Evolutionary conservation across 2,888 invertebrate species (phyloP).

Genomic region (Minunthozetes semirufus): DNA sequence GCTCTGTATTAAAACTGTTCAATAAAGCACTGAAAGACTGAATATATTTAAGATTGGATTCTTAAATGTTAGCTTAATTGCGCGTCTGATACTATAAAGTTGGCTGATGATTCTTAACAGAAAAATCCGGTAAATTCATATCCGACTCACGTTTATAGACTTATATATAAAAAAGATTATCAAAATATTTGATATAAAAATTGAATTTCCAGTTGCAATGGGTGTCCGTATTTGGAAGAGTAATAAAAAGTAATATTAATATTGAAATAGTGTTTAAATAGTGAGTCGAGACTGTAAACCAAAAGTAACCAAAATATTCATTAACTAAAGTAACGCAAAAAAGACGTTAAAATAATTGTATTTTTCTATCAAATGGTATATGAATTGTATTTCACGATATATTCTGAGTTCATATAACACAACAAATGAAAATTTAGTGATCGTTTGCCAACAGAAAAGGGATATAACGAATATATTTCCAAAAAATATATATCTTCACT

Average conservation of each 20-base stretch:
- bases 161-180: no score
- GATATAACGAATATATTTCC: neutral
- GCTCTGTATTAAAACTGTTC: no score
- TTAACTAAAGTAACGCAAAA: conserved; percentile 25
- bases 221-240: neutral
- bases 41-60: no score
- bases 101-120: no score
- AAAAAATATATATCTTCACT: neutral
- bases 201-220: no score
- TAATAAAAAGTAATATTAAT: neutral
- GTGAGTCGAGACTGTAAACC: neutral
- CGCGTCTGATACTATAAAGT: no score
- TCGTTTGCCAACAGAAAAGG: neutral
- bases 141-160: no score
- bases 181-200: no score
- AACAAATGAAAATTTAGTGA: neutral
- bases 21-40: no score
- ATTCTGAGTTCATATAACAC: neutral
- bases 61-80: no score
- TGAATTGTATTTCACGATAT: neutral
- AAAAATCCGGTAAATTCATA: no score
- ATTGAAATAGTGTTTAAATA: conserved; percentile 19
- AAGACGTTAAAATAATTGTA: conserved; percentile 28
- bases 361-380: conserved; percentile 9
- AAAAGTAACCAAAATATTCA: neutral